Base-by-base conservation (phyloP, 35 echinoderm and acorn worm genomes). In the Acanthaster planci region DNA sequence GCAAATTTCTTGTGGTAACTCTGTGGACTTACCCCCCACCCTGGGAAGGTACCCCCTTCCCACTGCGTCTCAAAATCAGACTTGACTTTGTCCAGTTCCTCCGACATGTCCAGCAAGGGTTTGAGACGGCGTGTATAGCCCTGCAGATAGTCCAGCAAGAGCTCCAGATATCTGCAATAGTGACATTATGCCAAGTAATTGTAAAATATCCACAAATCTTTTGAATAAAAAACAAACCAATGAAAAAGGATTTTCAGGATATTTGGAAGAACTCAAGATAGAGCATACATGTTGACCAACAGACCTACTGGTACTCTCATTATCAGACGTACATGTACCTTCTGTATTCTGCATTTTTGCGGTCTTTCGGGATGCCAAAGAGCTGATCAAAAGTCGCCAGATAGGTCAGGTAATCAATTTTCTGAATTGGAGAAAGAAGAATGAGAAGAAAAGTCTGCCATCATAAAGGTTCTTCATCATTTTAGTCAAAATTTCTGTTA, bases 331-430 rank as follows among this genome's bases (percentile, higher is more conserved):
- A 1, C 19, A 38, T 72, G 82, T 60, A 99, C 96, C 96, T 84
- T 92, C 89, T 99, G 51, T 99, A 94, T 75, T 94, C 92, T 7
- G 95, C 92, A 80, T 90, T 91, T 80, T 99, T 99, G 35, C 88
- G 90, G 26, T 99, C 96, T 75, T 99, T 99, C 77, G 85, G 85
- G 60, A 99, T 89, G 32, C 91, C 88, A 91, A 99, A 99, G 22
- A 99, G 78, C 32, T 85, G 84, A 58, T 99, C 96, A 94, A 94
- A 94, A 2, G 77, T 88, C 5, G 92, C 76, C 21, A 99, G 85
- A 59, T 99, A 99, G 0, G 92, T 94, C 39, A 99, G 78, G 55
- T 99, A 99, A 78, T 99, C 96, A n/a, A 99, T 78, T 93, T 89
- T 99, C 95, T 97, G 86, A 2, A 54, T 27, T 80, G 57, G 67